Evolutionary conservation across 2,888 invertebrate species (phyloP).

Genomic region (Pyrrhia umbra): DNA sequence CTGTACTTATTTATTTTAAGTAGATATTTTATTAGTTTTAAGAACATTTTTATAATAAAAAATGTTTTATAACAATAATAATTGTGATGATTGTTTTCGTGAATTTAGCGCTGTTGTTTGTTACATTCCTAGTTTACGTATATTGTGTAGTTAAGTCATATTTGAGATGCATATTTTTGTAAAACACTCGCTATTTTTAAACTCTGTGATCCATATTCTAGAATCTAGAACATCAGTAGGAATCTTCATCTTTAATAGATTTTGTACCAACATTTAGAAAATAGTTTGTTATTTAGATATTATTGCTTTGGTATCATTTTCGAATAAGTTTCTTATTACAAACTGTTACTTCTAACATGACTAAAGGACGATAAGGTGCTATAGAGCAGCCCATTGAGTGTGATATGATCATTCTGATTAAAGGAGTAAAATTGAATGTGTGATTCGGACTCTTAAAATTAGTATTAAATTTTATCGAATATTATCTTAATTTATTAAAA

Average conservation of each 20-base stretch:
- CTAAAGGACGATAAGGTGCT: too few relatives aligned
- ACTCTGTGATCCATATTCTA: neutral
- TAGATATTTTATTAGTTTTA: conserved; percentile 24
- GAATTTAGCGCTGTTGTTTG: conserved; percentile 39
- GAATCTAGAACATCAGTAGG: neutral
- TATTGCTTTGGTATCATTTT: too few relatives aligned
- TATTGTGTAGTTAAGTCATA: conserved; percentile 4
- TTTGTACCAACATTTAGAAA: conserved; percentile 4
- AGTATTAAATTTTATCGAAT: conserved; percentile 34
- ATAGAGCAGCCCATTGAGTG: too few relatives aligned
- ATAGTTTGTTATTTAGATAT: too few relatives aligned
- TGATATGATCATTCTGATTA: too few relatives aligned
- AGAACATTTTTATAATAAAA: neutral
- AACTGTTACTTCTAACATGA: too few relatives aligned
- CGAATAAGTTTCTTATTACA: too few relatives aligned
- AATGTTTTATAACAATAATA: neutral
- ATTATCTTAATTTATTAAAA: conserved; percentile 26
- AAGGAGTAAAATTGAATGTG: too few relatives aligned
- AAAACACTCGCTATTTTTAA: neutral
- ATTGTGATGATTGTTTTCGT: conserved; percentile 24
- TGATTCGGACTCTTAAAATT: too few relatives aligned
- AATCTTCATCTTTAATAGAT: neutral
- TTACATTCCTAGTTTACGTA: conserved; percentile 56
- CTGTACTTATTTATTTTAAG: conserved; percentile 27
- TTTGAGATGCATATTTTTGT: conserved; percentile 36